Percentiles rank a stretch among this genome's conserved stretches.
Evolutionary conservation across 2,888 invertebrate genomes (phyloP).

Genomic region (Drosophila infuscata): DNA sequence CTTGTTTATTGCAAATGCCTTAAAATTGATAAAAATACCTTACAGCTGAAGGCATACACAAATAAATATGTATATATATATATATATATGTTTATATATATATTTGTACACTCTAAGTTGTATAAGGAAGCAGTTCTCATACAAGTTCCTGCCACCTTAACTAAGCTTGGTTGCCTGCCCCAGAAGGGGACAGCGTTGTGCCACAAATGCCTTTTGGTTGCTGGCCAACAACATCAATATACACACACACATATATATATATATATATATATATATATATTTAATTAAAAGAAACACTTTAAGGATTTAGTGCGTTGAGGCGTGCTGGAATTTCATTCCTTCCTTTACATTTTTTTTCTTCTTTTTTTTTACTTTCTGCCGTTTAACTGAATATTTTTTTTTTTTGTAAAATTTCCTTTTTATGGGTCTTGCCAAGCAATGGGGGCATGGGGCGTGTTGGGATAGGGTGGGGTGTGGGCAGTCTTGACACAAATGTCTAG

Average conservation of each 20-base stretch:
- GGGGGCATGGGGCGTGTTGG: slow-evolving; percentile 12
- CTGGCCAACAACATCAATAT: slow-evolving; percentile 4
- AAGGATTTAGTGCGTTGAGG: slow-evolving; percentile 45
- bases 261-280: slow-evolving; percentile 49
- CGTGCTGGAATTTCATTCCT: slow-evolving; percentile 39
- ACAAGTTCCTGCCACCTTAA: slow-evolving; percentile 14
- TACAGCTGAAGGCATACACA: slow-evolving; percentile 1
- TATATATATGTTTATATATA: not conserved
- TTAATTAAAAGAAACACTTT: slow-evolving; percentile 54
- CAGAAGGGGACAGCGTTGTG: slow-evolving; percentile 23
- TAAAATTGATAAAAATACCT: slow-evolving; percentile 43
- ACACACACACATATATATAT: slow-evolving; percentile 39
- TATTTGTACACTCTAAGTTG: not conserved
- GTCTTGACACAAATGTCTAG: slow-evolving; percentile 41
- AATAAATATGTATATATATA: not conserved
- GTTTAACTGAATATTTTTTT: not conserved
- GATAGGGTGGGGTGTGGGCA: not conserved
- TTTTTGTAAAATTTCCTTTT: slow-evolving; percentile 13
- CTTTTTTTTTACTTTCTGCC: slow-evolving; percentile 1
- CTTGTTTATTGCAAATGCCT: slow-evolving; percentile 53
- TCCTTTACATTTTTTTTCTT: not conserved
- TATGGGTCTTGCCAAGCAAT: not conserved
- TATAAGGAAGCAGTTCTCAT: slow-evolving; percentile 21
- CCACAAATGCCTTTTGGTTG: slow-evolving; percentile 15
- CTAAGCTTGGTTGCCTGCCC: not conserved